Conservation (phyloP, 2,888 invertebrate genomes). For the Lithophane ornitopus region DNA sequence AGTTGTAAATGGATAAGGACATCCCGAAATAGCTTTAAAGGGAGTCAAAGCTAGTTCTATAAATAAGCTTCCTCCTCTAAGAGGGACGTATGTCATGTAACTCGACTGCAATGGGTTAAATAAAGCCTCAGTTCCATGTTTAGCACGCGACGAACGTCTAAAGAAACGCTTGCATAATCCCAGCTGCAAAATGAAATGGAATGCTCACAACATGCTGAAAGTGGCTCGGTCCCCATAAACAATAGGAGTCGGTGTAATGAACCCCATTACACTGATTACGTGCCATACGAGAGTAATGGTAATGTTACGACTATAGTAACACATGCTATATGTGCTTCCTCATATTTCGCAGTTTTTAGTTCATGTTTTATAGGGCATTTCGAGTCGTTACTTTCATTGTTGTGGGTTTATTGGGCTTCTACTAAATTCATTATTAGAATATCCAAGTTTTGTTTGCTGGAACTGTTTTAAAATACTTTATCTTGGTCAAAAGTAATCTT, state of each 20-base stretch:
- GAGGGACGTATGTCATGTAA: constrained; percentile 12
- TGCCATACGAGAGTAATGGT: constrained; percentile 47
- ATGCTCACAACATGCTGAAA: constrained; percentile 32
- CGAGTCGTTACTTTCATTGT: background rate
- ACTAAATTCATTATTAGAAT: background rate
- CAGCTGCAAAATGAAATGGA: constrained; percentile 51
- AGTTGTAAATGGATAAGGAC: constrained; percentile 13
- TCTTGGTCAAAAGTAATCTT: constrained; percentile 10
- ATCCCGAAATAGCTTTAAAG: constrained; percentile 31
- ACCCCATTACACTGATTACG: constrained; percentile 58
- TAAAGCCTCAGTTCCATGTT: constrained; percentile 4
- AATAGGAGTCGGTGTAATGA: constrained; percentile 58
- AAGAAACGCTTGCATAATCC: constrained; percentile 46
- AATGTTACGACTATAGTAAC: constrained; percentile 42
- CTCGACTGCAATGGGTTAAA: constrained; percentile 29
- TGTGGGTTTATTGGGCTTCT: constrained; percentile 10
- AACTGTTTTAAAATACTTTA: background rate
- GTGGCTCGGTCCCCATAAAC: constrained; percentile 56
- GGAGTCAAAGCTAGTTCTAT: constrained; percentile 34
- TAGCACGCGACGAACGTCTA: constrained; percentile 8
- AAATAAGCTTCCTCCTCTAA: constrained; percentile 40
- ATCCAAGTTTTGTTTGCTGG: background rate
- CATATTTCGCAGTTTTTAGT: constrained; percentile 23
- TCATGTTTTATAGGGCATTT: constrained; percentile 25
- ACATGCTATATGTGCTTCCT: constrained; percentile 31